Evolutionary conservation across 2,888 invertebrate species (phyloP).

Genomic region (Macrosiphum euphorbiae): DNA sequence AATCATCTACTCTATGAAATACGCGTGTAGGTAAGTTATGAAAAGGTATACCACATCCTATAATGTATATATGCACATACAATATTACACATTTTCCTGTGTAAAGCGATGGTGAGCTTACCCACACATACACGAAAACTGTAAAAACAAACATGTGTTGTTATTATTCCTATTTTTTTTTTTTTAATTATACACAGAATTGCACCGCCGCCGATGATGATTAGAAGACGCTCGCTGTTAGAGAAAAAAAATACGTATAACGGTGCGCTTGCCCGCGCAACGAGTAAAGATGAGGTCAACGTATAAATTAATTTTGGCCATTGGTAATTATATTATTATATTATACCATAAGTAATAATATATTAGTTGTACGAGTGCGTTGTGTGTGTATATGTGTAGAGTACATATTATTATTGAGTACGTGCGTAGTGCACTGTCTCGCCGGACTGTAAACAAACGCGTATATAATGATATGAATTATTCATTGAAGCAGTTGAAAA

Average conservation of each 20-base stretch:
- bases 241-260: constrained; percentile 24
- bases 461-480: constrained; percentile 19
- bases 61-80: neutral
- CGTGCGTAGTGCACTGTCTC: neutral
- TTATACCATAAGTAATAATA: neutral
- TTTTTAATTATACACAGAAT: neutral
- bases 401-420: neutral
- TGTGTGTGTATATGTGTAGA: neutral
- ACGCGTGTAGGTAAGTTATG: neutral
- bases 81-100: neutral
- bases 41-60: neutral
- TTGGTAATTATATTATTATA: constrained; percentile 13
- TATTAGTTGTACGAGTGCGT: neutral
- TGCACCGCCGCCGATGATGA: neutral
- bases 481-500: neutral
- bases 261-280: neutral
- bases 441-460: neutral
- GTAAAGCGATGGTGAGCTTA: neutral
- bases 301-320: neutral
- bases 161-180: neutral
- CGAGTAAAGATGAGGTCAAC: neutral
- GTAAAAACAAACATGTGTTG: neutral
- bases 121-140: neutral
- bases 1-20: neutral
- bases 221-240: constrained; percentile 1